These are phyloP conservation scores for Thecocarcelia acutangulata DNA, from an alignment of 2,888 invertebrate genomes.

Conservation along the genomic window DNA sequence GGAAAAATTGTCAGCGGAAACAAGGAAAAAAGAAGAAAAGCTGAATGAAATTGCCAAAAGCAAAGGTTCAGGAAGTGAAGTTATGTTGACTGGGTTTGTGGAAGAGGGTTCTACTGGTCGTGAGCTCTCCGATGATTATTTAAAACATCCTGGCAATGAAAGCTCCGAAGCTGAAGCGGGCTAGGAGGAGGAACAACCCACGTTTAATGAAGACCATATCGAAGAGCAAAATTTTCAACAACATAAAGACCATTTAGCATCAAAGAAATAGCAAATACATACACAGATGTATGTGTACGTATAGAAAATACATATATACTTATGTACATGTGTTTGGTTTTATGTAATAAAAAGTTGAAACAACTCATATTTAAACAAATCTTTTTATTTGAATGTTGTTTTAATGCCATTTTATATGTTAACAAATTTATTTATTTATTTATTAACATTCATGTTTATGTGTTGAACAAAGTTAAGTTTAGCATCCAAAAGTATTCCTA, in stretches of 20 bases:
- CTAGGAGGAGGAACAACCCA: conserved; percentile 81
- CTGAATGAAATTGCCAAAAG: conserved; percentile 73
- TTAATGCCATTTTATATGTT: conserved; percentile 48
- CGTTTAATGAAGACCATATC: conserved; percentile 73
- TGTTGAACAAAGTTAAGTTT: no score
- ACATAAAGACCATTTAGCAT: conserved; percentile 72
- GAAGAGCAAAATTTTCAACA: conserved; percentile 80
- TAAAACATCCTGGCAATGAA: conserved; percentile 88
- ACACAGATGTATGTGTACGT: no score
- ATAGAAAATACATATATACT: no score
- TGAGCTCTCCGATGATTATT: conserved; percentile 87
- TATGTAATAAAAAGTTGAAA: conserved; percentile 4
- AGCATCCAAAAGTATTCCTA: no score
- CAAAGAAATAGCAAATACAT: conserved; percentile 72
- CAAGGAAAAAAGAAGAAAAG: conserved; percentile 82
- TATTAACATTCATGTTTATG: no score
- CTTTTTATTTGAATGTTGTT: conserved; percentile 63
- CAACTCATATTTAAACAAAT: conserved; percentile 61
- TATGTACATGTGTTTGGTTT: no score
- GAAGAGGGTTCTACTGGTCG: conserved; percentile 82
- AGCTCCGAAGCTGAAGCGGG: conserved; percentile 91
- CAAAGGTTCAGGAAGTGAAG: conserved; percentile 77
- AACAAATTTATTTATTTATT: conserved; percentile 43
- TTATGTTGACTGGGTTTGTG: conserved; percentile 74
- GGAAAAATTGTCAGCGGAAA: conserved; percentile 84